Percentiles rank a stretch among this genome's conserved stretches.
Conservation (phyloP, 2,888 invertebrate genomes). For the Mongoloraphidia duomilia region DNA sequence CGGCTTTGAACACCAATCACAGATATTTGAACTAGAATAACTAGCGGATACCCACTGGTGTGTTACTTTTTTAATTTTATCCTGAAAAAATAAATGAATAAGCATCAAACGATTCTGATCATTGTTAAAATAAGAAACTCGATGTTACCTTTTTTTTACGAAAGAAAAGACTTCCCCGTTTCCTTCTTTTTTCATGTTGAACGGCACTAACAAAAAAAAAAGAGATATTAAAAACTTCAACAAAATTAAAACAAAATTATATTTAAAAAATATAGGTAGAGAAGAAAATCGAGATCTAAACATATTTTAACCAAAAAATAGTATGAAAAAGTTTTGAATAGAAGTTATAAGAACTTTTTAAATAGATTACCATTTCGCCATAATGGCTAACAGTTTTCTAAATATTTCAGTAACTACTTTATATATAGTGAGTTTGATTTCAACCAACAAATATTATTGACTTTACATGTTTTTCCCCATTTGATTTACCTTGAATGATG, state of each 20-base stretch:
- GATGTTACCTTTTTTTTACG: constrained; percentile 67
- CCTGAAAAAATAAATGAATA: constrained; percentile 31
- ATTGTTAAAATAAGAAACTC: background rate
- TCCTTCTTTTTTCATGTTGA: constrained; percentile 72
- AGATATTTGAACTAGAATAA: constrained; percentile 47
- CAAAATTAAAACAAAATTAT: constrained; percentile 3
- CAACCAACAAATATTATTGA: no score
- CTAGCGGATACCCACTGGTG: constrained; percentile 64
- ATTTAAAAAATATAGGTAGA: constrained; percentile 3
- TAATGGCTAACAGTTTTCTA: no score
- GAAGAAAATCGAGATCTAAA: constrained; percentile 5
- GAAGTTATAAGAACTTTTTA: no score
- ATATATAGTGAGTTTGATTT: no score
- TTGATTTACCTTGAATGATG: no score
- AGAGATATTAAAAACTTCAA: constrained; percentile 5
- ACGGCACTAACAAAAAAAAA: constrained; percentile 38
- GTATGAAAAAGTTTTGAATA: no score
- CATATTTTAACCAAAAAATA: no score
- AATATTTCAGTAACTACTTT: no score
- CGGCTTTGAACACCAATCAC: constrained; percentile 66
- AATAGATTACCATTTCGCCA: no score
- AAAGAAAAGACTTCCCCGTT: constrained; percentile 80
- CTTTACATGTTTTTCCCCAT: no score
- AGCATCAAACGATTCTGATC: background rate
- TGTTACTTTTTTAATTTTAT: constrained; percentile 56